phyloP scores from a whole-genome alignment of 2,888 invertebrate species.

The Cylloceria caligata region DNA sequence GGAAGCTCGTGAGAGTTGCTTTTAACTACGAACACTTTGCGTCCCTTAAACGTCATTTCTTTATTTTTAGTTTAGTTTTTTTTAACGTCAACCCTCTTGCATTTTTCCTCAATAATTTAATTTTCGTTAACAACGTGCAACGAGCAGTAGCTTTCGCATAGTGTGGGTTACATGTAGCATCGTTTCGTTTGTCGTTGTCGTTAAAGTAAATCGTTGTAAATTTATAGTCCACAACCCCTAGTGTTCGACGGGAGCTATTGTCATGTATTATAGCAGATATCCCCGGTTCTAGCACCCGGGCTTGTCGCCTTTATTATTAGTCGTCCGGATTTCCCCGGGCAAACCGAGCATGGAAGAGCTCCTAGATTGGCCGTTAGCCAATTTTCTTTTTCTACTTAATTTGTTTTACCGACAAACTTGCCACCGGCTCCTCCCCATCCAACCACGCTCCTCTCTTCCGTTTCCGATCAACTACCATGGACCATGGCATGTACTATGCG shows the following conservation, averaged over 20 bases:
- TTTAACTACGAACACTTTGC: slow-evolving; percentile 7
- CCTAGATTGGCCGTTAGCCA: slow-evolving; percentile 63
- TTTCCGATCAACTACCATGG: slow-evolving; percentile 41
- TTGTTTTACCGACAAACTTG: slow-evolving; percentile 56
- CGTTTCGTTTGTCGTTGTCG: slow-evolving; percentile 12
- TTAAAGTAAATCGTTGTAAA: slow-evolving; percentile 65
- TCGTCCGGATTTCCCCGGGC: slow-evolving; percentile 60
- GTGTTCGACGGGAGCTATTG: slow-evolving; percentile 32
- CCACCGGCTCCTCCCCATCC: slow-evolving; percentile 1
- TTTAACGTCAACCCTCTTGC: not conserved
- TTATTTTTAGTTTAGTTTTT: no score
- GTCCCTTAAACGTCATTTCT: not conserved
- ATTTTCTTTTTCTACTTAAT: slow-evolving; percentile 48
- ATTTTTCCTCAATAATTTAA: slow-evolving; percentile 22
- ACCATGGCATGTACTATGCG: slow-evolving; percentile 23
- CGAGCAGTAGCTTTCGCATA: slow-evolving; percentile 1
- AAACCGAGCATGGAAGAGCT: slow-evolving; percentile 24
- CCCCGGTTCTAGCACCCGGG: slow-evolving; percentile 21
- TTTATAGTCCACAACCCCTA: slow-evolving; percentile 48
- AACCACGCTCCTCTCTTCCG: not conserved
- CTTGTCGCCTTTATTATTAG: slow-evolving; percentile 63
- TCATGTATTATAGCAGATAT: slow-evolving; percentile 33
- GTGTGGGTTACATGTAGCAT: not conserved
- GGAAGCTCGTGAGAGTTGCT: slow-evolving; percentile 4
- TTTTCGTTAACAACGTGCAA: slow-evolving; percentile 21